Conservation (phyloP, 1,140 invertebrate species). For the Lineus longissimus region DNA sequence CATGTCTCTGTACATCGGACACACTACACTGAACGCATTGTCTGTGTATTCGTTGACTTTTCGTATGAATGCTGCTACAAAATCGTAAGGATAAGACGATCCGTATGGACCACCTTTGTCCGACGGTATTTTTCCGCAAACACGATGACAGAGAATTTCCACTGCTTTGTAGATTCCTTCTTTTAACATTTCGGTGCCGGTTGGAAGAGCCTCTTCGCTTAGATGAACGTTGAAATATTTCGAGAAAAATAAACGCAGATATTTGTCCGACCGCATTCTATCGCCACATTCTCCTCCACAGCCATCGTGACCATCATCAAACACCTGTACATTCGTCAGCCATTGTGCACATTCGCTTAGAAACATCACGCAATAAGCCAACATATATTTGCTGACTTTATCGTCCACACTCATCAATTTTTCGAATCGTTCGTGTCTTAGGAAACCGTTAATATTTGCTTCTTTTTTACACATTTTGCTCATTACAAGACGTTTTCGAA, state of each 20-base stretch:
- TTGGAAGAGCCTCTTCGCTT: not conserved
- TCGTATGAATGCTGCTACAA: not conserved
- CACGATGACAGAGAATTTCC: not conserved
- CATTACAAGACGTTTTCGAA: not conserved
- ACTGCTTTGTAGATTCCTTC: not conserved
- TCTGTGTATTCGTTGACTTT: conserved; percentile 6
- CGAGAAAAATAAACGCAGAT: not conserved
- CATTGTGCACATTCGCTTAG: not conserved
- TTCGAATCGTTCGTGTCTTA: not conserved
- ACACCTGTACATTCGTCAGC: not conserved
- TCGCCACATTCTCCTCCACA: not conserved
- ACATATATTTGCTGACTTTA: conserved; percentile 6
- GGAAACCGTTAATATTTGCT: not conserved
- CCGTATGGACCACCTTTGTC: too few species aligned
- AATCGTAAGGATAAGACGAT: not conserved
- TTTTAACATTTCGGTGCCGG: conserved; percentile 1
- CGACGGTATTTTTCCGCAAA: not conserved
- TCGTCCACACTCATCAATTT: not conserved
- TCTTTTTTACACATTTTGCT: not conserved
- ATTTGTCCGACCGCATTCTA: not conserved
- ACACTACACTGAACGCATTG: conserved; percentile 6
- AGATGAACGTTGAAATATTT: not conserved
- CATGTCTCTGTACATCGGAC: not conserved
- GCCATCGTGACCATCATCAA: not conserved
- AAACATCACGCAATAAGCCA: not conserved